Conservation (phyloP, 2,888 invertebrate species). For the Eurytoma adleriae region DNA sequence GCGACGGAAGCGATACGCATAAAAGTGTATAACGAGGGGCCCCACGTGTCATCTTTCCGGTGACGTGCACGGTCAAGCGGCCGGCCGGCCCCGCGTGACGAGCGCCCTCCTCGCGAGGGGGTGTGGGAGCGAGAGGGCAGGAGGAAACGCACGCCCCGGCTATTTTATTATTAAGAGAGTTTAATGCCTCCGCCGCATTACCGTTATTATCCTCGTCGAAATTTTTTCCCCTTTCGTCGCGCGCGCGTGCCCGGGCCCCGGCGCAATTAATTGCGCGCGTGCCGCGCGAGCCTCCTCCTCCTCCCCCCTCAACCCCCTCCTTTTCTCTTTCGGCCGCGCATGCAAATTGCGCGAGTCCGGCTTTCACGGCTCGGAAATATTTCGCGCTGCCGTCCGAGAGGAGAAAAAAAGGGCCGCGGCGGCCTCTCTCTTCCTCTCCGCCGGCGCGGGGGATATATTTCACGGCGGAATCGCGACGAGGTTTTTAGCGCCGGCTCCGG, state of each 20-base stretch:
- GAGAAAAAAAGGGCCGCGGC: background rate
- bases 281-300: conserved; percentile 9
- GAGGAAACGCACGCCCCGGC: conserved; percentile 28
- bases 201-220: conserved; percentile 54
- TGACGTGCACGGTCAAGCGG: conserved; percentile 4
- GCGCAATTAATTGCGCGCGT: conserved; percentile 55
- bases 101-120: conserved; percentile 2
- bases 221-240: conserved; percentile 50
- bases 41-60: conserved; percentile 69
- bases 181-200: conserved; percentile 49
- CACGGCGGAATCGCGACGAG: conserved; percentile 48
- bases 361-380: conserved; percentile 43
- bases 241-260: conserved; percentile 18
- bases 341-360: conserved; percentile 27
- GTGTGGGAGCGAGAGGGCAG: background rate
- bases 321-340: conserved; percentile 49
- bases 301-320: background rate
- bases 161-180: conserved; percentile 55
- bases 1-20: conserved; percentile 65
- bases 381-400: conserved; percentile 2
- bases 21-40: conserved; percentile 65
- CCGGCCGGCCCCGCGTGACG: conserved; percentile 1
- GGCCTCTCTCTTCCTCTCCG: background rate
- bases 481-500: conserved; percentile 38
- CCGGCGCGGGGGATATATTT: conserved; percentile 34